Conservation (phyloP, 2,888 invertebrate species). For the Gibbula magus region DNA sequence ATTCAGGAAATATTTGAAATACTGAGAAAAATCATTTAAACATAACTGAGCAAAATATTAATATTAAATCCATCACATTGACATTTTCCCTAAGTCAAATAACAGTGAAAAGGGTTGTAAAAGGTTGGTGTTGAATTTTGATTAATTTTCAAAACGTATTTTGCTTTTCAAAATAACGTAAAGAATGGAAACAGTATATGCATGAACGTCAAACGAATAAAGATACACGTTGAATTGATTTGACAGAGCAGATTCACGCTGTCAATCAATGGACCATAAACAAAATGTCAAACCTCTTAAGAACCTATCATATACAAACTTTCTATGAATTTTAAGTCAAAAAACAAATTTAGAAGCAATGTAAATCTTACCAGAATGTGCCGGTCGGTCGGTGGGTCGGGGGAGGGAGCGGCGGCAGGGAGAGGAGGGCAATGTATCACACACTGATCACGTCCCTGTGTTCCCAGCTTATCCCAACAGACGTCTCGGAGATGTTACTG, state of each 20-base stretch:
- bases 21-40: too few species aligned
- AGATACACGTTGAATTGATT: too few species aligned
- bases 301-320: neutral
- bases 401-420: too few species aligned
- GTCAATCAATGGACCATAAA: neutral
- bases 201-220: too few species aligned
- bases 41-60: too few species aligned
- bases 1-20: too few species aligned
- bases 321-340: neutral
- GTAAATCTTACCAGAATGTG: neutral
- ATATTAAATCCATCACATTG: too few species aligned
- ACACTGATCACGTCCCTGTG: neutral
- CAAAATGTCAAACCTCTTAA: neutral
- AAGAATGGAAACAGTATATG: neutral
- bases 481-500: neutral
- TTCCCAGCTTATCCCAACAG: constrained; percentile 17
- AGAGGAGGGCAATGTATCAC: neutral
- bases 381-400: neutral
- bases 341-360: neutral
- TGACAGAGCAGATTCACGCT: too few species aligned
- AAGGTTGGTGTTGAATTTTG: too few species aligned
- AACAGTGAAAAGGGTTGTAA: too few species aligned
- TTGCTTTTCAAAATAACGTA: neutral
- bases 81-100: too few species aligned
- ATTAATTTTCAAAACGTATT: too few species aligned